Evolutionary conservation across 1,140 invertebrate genomes (phyloP), one percentile per base, ranked within the genome.

Genomic region (Megalopta genalis): DNA sequence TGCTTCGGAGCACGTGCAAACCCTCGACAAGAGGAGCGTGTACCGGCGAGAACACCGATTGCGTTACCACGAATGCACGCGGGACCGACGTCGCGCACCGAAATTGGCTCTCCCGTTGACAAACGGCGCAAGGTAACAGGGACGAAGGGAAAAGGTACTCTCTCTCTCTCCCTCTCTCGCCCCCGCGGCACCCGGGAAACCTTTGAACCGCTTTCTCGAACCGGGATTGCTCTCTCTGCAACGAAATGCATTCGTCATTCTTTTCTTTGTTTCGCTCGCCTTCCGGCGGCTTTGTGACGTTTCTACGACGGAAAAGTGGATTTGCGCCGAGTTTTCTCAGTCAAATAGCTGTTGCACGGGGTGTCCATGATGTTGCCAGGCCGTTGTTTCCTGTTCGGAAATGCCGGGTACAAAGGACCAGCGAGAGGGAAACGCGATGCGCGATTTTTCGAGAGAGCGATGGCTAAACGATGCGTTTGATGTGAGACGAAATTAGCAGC

Each of bases 1-100:
- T 85, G 69, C 62, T 46, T 63, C 75, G 70, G 62, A 74, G 75
- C 84, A 82, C 70, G 72, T 75, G 69, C 79, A 74, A 25, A 64
- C 54, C 78, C 62, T 46, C 57, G 42, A 63, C 64, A 25, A 62
- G 32, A 32, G 10, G 39, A 27, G n/a, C 54, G 21, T 60, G 21
- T 16, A 49, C 52, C 39, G 57, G 27, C 68, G 60, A 77, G 69
- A 66, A 77, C 74, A 27, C 66, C 74, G 74, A 77, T 77, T 70
- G 66, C 74, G 57, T 77, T 70, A 49, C 66, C 74, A 46, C 66
- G 54, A 52, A 77, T 77, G 74, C 74, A 62, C 73, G 14, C 12
- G 42, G 66, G 66, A 60, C 27, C 23, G 21, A 4, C 21, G 57
- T 69, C 74, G 57, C n/a, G 2, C 73, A 46, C 42, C 52, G 70